Base-by-base conservation (phyloP, 2,113 vertebrate genomes). In the Festucalex cinctus region DNA sequence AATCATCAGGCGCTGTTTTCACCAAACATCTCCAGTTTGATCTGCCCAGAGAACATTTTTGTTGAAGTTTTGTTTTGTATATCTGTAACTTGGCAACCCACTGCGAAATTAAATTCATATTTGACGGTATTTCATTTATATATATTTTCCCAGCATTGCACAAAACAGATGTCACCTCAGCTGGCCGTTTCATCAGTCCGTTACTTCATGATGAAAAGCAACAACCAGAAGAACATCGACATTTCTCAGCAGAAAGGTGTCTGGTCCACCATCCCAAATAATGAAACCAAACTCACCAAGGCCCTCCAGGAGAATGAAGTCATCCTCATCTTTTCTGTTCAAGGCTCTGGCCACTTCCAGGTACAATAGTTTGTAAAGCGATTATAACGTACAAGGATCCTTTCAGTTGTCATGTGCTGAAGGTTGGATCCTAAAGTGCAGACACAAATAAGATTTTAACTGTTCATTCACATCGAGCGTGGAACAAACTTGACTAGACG, bases 201-300 rank as follows among this genome's bases (percentile, higher is more conserved):
- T 19, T 98, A 97, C 88, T 98, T 98, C 49, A 93, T 98, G 83
- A 94, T 99, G 94, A 98, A 98, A 88, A 97, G 96, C 77, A 94
- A 87, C 85, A 97, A 92, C 69, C 4, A 91, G 60, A 91, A 93
- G 73, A 95, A 98, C 73, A 92, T 99, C 26, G 93, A 94, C 37
- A 93, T 95, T 75, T 98, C 96, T 70, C 95, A 98, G 43, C 92
- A 94, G 88, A 95, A 92, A 59, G 93, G 94, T 0, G 92, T 98
- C 86, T 98, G 96, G 97, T 96, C 94, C 69, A 97, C 95, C 61
- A 94, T 85, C 0, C 91, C 92, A 51, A 93, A 74, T 86, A 98
- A 95, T 48, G 94, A 98, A 74, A 75, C 51, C 39, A 98, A 96
- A 73, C 89, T 98, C 64, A 94, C 90, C 72, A 86, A 88, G 79